A percentile compares a stretch with the other conserved stretches of the same genome.
phyloP scores from a whole-genome alignment of 2,888 invertebrate genomes.

The Hemicrepidius hirtus region DNA sequence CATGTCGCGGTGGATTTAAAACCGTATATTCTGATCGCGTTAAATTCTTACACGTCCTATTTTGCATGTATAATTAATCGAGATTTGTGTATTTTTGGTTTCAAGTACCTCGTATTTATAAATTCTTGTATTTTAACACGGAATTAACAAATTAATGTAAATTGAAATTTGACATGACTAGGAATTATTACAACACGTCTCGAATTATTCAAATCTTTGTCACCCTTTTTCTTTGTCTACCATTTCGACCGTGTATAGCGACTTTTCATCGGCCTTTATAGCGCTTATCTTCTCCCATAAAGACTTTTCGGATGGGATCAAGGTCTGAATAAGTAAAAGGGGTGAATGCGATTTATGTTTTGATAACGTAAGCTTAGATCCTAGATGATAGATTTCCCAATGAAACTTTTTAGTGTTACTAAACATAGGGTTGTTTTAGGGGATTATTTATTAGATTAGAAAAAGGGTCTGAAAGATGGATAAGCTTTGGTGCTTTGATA shows the following conservation, averaged over 20 bases:
- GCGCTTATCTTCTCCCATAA: background rate
- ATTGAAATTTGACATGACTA: background rate
- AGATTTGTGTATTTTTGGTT: conserved; percentile 15
- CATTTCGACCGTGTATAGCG: background rate
- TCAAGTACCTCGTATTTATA: background rate
- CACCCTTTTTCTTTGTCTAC: too few species aligned
- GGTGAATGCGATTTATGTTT: conserved; percentile 12
- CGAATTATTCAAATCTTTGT: too few species aligned
- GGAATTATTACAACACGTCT: background rate
- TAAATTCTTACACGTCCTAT: conserved; percentile 35
- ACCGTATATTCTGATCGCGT: conserved; percentile 36
- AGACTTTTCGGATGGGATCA: background rate
- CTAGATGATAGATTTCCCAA: conserved; percentile 2
- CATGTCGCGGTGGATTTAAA: conserved; percentile 38
- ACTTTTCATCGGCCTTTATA: conserved; percentile 8
- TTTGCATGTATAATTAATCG: conserved; percentile 43
- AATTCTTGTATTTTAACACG: background rate
- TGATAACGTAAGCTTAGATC: conserved; percentile 6
- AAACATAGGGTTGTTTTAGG: background rate
- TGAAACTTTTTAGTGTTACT: background rate
- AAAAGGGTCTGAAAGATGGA: background rate
- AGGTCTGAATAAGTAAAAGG: background rate
- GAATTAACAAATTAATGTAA: background rate
- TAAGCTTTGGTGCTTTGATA: background rate
- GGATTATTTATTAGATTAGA: background rate